Evolutionary conservation across 2,113 vertebrate genomes (phyloP).

Genomic region (Sisor rabdophorus): DNA sequence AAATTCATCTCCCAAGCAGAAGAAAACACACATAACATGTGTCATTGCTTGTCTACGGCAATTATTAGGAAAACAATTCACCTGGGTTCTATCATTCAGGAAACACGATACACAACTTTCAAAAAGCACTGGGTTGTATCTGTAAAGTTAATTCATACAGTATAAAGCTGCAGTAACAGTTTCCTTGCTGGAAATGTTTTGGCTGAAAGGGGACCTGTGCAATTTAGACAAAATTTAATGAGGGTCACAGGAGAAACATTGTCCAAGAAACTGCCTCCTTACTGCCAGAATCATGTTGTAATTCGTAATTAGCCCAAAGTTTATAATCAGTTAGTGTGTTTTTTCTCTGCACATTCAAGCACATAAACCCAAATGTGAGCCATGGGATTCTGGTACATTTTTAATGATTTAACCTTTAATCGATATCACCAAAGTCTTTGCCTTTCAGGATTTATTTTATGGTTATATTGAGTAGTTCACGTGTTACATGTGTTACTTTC

Average conservation of each 20-base stretch:
- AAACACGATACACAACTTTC: not conserved
- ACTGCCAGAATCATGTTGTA: slow-evolving; percentile 28
- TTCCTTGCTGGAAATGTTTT: slow-evolving; percentile 37
- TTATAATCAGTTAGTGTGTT: slow-evolving; percentile 23
- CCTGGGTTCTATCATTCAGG: slow-evolving; percentile 35
- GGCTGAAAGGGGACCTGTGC: slow-evolving; percentile 16
- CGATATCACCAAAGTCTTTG: not conserved
- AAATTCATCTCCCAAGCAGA: slow-evolving; percentile 40
- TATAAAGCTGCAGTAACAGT: not conserved
- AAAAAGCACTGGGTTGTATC: not conserved
- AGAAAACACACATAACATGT: slow-evolving; percentile 26
- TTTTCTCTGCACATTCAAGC: not conserved
- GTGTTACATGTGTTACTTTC: not conserved
- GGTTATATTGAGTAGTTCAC: not conserved
- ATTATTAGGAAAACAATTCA: slow-evolving; percentile 23
- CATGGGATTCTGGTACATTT: not conserved
- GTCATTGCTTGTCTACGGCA: slow-evolving; percentile 6
- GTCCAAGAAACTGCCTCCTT: not conserved
- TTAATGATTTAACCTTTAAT: not conserved
- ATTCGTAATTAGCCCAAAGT: slow-evolving; percentile 24
- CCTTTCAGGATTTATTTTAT: not conserved
- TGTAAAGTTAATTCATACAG: not conserved
- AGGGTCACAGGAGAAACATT: slow-evolving; percentile 5
- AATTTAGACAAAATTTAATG: slow-evolving; percentile 39
- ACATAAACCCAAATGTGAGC: not conserved